Evolutionary conservation across 2,888 invertebrate genomes (phyloP).

Genomic region (Sphaerophoria taeniata): DNA sequence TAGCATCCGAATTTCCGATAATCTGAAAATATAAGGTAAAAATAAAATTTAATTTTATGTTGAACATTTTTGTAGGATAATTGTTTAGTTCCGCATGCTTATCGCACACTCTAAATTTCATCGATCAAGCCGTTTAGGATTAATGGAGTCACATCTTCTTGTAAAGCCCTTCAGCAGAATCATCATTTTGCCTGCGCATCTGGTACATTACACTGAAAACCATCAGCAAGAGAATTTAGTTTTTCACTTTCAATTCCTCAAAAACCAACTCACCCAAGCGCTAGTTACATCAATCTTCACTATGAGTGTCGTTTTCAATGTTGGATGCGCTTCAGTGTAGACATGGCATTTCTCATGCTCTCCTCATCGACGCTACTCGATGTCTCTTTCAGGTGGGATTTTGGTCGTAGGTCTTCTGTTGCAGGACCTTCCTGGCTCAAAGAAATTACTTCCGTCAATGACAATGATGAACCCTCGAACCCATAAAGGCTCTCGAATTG

Average conservation of each 20-base stretch:
- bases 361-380: constrained; percentile 76
- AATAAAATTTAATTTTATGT: neutral
- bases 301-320: no score
- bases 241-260: neutral
- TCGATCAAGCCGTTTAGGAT: no score
- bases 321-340: no score
- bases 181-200: constrained; percentile 82
- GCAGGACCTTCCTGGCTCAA: no score
- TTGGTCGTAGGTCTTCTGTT: no score
- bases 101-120: no score
- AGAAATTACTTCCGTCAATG: no score
- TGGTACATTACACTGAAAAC: constrained; percentile 87
- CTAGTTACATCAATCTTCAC: constrained; percentile 87
- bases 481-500: no score
- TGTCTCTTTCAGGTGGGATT: no score
- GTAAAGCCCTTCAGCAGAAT: constrained; percentile 77
- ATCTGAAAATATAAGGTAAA: constrained; percentile 74
- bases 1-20: constrained; percentile 87
- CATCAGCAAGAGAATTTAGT: constrained; percentile 76
- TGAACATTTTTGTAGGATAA: neutral
- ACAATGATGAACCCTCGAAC: no score
- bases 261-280: constrained; percentile 84
- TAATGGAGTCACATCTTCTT: no score
- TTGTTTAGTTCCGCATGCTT: no score
- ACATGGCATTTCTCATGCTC: constrained; percentile 84